A percentile compares a stretch with the other conserved stretches of the same genome.
These are phyloP conservation scores for Metalampra italica DNA, from an alignment of 2,888 invertebrate genomes.

Conservation along the genomic window DNA sequence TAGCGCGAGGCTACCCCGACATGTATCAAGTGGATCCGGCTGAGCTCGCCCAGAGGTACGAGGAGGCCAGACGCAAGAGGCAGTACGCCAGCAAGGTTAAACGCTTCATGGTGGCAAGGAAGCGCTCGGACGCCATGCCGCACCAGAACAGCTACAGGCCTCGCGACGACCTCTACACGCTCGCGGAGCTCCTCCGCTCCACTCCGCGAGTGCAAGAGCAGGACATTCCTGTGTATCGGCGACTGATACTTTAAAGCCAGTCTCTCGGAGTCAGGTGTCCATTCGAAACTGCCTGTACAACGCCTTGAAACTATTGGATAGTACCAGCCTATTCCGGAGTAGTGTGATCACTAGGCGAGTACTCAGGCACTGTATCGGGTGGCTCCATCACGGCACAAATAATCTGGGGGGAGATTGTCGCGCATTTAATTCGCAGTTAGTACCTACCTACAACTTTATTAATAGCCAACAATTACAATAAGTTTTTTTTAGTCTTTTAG, in stretches of 20 bases:
- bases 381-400: conserved; percentile 32
- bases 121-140: conserved; percentile 64
- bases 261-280: conserved; percentile 32
- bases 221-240: conserved; percentile 79
- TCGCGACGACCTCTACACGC: conserved; percentile 78
- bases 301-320: conserved; percentile 10
- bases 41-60: conserved; percentile 64
- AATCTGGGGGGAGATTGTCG: conserved; percentile 54
- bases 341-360: neutral
- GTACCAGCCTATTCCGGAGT: conserved; percentile 4
- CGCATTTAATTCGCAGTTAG: conserved; percentile 67
- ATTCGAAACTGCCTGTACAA: conserved; percentile 27
- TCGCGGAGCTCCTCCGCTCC: conserved; percentile 77
- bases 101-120: conserved; percentile 81
- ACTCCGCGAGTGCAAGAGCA: conserved; percentile 75
- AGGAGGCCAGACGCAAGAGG: conserved; percentile 70
- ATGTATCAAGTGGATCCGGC: conserved; percentile 63
- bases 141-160: conserved; percentile 68
- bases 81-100: conserved; percentile 74
- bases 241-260: conserved; percentile 77
- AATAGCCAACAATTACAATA: conserved; percentile 30
- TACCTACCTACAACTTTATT: conserved; percentile 48
- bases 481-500: conserved; percentile 24
- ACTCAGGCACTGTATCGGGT: conserved; percentile 23
- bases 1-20: conserved; percentile 61